A percentile compares a stretch with the other conserved stretches of the same genome.
These are phyloP conservation scores for Pissodes strobi DNA, from an alignment of 1,140 invertebrate species.

Conservation along the genomic window DNA sequence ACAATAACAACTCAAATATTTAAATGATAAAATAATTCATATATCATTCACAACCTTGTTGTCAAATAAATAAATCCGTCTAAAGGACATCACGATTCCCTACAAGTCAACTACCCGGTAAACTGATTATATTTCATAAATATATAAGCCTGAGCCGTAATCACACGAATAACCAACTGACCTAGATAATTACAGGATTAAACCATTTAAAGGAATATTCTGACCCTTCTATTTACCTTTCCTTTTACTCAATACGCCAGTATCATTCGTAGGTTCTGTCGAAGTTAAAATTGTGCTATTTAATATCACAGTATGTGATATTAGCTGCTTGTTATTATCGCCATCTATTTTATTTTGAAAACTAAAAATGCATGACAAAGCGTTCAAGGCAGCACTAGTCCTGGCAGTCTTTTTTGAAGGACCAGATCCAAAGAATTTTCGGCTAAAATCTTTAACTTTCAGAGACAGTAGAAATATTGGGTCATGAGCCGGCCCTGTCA, in stretches of 20 bases:
- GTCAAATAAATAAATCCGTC: no score
- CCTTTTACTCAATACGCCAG: background rate
- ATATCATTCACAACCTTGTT: no score
- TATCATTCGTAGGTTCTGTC: background rate
- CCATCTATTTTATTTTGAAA: background rate
- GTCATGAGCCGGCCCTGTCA: constrained; percentile 82
- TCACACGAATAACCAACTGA: no score
- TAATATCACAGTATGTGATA: background rate
- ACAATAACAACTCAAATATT: no score
- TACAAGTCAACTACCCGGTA: no score
- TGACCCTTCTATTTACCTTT: background rate
- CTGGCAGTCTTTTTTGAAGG: constrained; percentile 81
- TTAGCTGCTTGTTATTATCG: background rate
- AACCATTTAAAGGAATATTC: background rate
- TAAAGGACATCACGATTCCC: no score
- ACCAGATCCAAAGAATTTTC: constrained; percentile 72
- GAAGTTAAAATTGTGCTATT: background rate
- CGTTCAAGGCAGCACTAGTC: constrained; percentile 76
- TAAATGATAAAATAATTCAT: no score
- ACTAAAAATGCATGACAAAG: constrained; percentile 56
- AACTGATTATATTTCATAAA: no score
- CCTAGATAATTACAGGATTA: background rate
- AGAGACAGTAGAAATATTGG: constrained; percentile 84
- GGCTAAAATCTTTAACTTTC: constrained; percentile 67
- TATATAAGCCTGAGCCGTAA: no score